Conservation (phyloP, 1,140 invertebrate genomes). For the Brachionus koreanus region DNA sequence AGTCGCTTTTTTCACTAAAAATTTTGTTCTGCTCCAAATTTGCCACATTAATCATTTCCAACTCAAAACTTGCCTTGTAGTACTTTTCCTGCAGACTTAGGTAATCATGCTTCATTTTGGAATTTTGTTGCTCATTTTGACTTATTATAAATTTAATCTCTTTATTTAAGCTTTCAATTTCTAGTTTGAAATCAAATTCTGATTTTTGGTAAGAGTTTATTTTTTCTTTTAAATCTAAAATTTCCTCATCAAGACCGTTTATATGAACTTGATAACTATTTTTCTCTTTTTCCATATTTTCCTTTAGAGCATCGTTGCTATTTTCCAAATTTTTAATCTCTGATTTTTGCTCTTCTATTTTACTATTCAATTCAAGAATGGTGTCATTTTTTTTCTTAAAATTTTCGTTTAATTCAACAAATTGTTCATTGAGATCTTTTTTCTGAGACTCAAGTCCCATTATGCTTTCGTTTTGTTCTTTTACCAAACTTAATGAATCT, state of each 20-base stretch:
- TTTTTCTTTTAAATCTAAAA: neutral
- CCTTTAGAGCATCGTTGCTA: neutral
- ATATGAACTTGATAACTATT: neutral
- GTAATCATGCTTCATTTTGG: conserved; percentile 36
- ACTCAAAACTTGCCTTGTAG: conserved; percentile 2
- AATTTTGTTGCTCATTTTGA: conserved; percentile 17
- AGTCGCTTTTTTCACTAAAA: neutral
- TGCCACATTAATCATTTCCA: neutral
- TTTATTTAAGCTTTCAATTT: conserved; percentile 31
- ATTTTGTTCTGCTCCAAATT: neutral
- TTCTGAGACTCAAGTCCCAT: neutral
- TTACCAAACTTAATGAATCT: neutral
- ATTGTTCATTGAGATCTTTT: neutral
- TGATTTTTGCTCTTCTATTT: neutral
- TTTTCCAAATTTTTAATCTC: neutral
- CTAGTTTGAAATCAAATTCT: conserved; percentile 13
- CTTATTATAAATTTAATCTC: conserved; percentile 14
- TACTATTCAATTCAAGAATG: neutral
- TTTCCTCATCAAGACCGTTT: neutral
- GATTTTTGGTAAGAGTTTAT: neutral
- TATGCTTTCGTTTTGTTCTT: conserved; percentile 9
- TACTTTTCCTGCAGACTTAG: conserved; percentile 36
- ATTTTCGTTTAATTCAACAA: neutral
- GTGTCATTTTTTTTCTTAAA: neutral
- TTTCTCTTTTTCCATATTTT: neutral